phyloP scores from a whole-genome alignment of 2,113 vertebrate species.

The Alligator sinensis region DNA sequence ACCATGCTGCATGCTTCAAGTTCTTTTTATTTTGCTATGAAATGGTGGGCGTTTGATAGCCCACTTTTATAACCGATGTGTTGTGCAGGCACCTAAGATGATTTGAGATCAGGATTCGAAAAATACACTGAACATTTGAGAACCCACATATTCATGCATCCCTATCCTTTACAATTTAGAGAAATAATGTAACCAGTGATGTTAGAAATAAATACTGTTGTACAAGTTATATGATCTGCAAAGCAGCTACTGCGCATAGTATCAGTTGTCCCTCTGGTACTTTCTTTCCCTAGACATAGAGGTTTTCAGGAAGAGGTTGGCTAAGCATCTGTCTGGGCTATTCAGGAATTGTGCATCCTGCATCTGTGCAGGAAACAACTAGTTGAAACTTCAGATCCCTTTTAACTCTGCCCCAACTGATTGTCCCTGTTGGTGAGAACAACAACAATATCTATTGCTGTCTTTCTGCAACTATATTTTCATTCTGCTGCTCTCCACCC shows the following conservation, averaged over 20 bases:
- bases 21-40: not conserved
- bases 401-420: not conserved
- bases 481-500: not conserved
- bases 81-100: slow-evolving; percentile 17
- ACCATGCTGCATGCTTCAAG: not conserved
- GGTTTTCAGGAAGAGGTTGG: no score
- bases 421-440: not conserved
- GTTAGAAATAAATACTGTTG: not conserved
- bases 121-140: not conserved
- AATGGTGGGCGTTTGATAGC: slow-evolving; percentile 22
- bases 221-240: not conserved
- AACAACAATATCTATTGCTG: not conserved
- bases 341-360: no score
- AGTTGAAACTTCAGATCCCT: no score
- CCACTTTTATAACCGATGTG: not conserved
- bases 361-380: no score
- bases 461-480: not conserved
- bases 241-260: not conserved
- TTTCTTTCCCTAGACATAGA: no score
- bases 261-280: not conserved
- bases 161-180: not conserved
- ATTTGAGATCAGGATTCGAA: slow-evolving; percentile 33
- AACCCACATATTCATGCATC: not conserved
- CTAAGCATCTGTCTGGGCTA: no score
- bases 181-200: not conserved